Evolutionary conservation across 2,888 invertebrate species (phyloP), one percentile per base, ranked within the genome.

Genomic region (Tricholauxania praeusta): DNA sequence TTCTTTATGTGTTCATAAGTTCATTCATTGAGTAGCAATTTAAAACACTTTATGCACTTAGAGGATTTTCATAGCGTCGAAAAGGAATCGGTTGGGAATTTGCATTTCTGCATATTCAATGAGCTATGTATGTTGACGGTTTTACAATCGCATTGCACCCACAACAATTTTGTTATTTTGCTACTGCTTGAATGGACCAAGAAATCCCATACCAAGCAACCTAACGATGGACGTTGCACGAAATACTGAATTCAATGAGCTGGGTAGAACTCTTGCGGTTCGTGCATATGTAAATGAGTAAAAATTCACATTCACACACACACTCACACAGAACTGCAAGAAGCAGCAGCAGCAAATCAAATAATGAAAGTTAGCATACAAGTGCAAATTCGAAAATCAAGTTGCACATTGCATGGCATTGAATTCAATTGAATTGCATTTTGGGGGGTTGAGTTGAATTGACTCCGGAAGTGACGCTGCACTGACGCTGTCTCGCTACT

Each of bases 21-120:
- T 39, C 39, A 39, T 70, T 70, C 70, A 62, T 52, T 59, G 62
- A 55, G 53, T 53, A 70, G 53, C 70, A 52, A 55, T 78, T 75
- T 78, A 79, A 79, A 77, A 78, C 77, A 78, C 76, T 78, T 80
- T 79, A 78, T 80, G 80, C 80, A 77, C 77, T 81, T 77, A 63
- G 63, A 70, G 70, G 69, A 70, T 52, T 59, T 57, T 32, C 39
- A 39, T 39, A 39, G 39, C 39, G 10, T 39, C 39, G 39, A 39
- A 39, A 39, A 39, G 39, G 39, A 39, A 39, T 10, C 12, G 47
- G 39, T 28, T 63, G 64, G 47, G 39, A 47, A 70, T 70, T 70
- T 63, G 70, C 70, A 70, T 70, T 60, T 63, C 52, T 22, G 52
- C 48, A 63, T 63, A 59, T 48, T 15, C 59, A 39, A 39, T 39